Evolutionary conservation across 1,140 invertebrate genomes (phyloP).

Genomic region (Ylistrum balloti): DNA sequence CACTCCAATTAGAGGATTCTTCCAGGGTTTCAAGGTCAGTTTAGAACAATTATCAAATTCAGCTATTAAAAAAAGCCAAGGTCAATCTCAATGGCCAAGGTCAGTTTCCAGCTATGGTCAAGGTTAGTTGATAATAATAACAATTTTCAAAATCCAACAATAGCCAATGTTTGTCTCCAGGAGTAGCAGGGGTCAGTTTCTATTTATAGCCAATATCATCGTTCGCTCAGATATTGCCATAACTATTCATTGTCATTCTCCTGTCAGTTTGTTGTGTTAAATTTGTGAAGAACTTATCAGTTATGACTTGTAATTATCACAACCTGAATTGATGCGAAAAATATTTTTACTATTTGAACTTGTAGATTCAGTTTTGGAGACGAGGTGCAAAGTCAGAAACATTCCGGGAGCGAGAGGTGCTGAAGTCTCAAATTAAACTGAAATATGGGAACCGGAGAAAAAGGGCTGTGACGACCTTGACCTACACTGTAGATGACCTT

Average conservation of each 20-base stretch:
- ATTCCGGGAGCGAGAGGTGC: constrained; percentile 66
- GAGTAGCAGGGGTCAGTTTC: not conserved
- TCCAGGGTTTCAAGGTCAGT: constrained; percentile 73
- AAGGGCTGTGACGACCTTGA: constrained; percentile 55
- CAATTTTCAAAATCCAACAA: too few species aligned
- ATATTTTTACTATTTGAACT: not conserved
- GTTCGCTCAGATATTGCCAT: too few species aligned
- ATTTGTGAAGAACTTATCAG: too few species aligned
- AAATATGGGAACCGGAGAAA: constrained; percentile 49
- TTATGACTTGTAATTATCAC: too few species aligned
- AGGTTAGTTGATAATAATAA: too few species aligned
- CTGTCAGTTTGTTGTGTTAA: too few species aligned
- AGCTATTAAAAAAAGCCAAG: not conserved
- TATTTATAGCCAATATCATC: too few species aligned
- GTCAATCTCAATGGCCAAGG: not conserved
- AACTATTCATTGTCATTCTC: too few species aligned
- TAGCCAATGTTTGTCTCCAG: not conserved
- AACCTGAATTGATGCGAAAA: too few species aligned
- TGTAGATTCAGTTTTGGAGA: constrained; percentile 72
- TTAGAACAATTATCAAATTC: not conserved
- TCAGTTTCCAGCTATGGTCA: not conserved
- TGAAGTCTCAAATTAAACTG: constrained; percentile 41
- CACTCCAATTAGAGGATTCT: constrained; percentile 66
- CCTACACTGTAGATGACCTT: constrained; percentile 62
- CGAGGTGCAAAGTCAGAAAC: constrained; percentile 57